phyloP scores from a whole-genome alignment of 2,113 vertebrate genomes.

The Helogale parvula region DNA sequence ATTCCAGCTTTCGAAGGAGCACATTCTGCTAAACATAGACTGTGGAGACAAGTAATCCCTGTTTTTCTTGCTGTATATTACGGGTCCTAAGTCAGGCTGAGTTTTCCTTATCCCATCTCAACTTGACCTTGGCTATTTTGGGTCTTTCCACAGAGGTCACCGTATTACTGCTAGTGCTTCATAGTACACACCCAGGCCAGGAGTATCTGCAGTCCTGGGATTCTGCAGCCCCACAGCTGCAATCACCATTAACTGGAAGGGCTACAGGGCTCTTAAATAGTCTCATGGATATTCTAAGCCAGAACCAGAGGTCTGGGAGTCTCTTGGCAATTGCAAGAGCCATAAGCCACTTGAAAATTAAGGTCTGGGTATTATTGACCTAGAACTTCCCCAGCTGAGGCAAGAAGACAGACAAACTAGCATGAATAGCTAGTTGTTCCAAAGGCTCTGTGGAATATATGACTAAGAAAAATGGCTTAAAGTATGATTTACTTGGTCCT shows the following conservation, averaged over 20 bases:
- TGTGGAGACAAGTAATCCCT: constrained; percentile 33
- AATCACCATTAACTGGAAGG: neutral
- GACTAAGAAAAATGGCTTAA: neutral
- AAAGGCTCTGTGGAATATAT: neutral
- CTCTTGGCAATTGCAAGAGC: neutral
- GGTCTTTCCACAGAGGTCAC: neutral
- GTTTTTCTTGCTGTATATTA: constrained; percentile 48
- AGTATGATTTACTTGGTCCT: neutral
- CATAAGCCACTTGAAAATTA: neutral
- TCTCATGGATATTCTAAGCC: neutral
- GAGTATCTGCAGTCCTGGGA: neutral
- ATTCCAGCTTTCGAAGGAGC: constrained; percentile 65
- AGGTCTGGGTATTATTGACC: neutral
- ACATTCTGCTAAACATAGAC: constrained; percentile 69
- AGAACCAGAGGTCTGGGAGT: neutral
- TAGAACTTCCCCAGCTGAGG: neutral
- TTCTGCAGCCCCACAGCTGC: neutral
- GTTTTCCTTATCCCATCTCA: neutral
- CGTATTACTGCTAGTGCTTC: neutral
- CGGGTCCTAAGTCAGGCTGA: constrained; percentile 44
- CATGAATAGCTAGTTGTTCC: neutral
- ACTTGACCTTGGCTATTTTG: constrained; percentile 35
- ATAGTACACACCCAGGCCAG: neutral
- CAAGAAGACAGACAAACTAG: neutral
- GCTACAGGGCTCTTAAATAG: neutral